Conservation (phyloP, 2,888 invertebrate species). For the Drosophila leonis region DNA sequence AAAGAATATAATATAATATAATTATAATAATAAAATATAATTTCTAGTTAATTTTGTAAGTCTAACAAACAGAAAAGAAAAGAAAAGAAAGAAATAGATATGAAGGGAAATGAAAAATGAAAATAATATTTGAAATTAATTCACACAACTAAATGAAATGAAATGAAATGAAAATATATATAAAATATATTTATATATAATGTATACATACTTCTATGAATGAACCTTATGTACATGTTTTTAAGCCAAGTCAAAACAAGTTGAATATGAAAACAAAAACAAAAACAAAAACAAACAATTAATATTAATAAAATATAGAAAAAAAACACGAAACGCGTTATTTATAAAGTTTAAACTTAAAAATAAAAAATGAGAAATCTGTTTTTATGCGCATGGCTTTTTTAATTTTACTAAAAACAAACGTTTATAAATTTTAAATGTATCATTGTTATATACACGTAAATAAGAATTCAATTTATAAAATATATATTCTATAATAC, state of each 20-base stretch:
- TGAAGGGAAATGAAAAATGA: not conserved
- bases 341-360: constrained; percentile 53
- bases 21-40: constrained; percentile 44
- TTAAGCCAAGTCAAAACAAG: constrained; percentile 71
- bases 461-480: constrained; percentile 37
- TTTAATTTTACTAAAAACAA: constrained; percentile 50
- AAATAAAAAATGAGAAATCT: constrained; percentile 21
- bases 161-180: constrained; percentile 39
- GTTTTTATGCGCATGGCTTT: constrained; percentile 58
- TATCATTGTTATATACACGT: constrained; percentile 62
- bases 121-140: constrained; percentile 28
- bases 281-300: constrained; percentile 23
- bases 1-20: constrained; percentile 45
- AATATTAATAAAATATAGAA: constrained; percentile 24
- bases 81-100: not conserved
- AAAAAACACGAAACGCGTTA: constrained; percentile 45
- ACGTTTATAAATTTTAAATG: constrained; percentile 53
- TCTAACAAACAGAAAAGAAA: constrained; percentile 21
- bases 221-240: constrained; percentile 66
- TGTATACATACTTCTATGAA: constrained; percentile 47
- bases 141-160: constrained; percentile 38
- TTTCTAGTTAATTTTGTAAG: constrained; percentile 59
- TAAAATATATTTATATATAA: constrained; percentile 72
- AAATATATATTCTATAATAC: constrained; percentile 38
- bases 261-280: constrained; percentile 25